Evolutionary conservation across 64 coral and sea anemone genomes (phyloP), one percentile per base, ranked within the genome.

Genomic region (Anthopleura sola): DNA sequence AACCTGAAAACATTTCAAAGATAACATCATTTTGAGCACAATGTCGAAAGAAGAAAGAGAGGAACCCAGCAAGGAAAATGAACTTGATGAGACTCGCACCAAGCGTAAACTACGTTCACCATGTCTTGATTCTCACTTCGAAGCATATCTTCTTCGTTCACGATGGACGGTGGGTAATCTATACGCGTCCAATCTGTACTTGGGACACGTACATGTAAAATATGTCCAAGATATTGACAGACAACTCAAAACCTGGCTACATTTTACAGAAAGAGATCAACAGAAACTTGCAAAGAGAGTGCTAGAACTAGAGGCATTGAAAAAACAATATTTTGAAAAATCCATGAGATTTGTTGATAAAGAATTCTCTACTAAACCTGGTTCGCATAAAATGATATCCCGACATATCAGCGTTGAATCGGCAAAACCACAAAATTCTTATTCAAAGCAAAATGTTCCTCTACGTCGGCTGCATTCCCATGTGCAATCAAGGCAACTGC

Each of bases 181-280:
- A 15, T 97, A 97, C 37, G 90, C 94, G 4, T 82, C 94, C 21
- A 97, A 97, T 80, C 49, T 97, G 17, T 81, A 97, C 78, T 85
- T 97, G 14, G 94, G 90, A 23, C 94, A 97, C 46, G 57, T 55
- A 74, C 90, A 97, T 75, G 84, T 97, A 16, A 97, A 97, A 79
- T 88, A 89, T 75, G 87, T 92, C 34, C 78, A 78, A 48, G 66
- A 87, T 11, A 82, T 97, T 33, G 87, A 97, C 83, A 89, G 81
- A 84, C 77, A 97, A 79, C 87, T 85, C 75, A 89, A 80, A 78
- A 75, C 78, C 16, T 97, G 94, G 94, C 75, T 97, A 40, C 86
- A 47, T 50, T 75, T 91, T 57, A 83, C 86, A 66, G 90, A 92
- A 9, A 68, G 55, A 40, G 94, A 97, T 46, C 90, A 92, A 82